These are phyloP conservation scores for Alloscopus bannaensis DNA, from an alignment of 2,888 invertebrate genomes.

Conservation along the genomic window DNA sequence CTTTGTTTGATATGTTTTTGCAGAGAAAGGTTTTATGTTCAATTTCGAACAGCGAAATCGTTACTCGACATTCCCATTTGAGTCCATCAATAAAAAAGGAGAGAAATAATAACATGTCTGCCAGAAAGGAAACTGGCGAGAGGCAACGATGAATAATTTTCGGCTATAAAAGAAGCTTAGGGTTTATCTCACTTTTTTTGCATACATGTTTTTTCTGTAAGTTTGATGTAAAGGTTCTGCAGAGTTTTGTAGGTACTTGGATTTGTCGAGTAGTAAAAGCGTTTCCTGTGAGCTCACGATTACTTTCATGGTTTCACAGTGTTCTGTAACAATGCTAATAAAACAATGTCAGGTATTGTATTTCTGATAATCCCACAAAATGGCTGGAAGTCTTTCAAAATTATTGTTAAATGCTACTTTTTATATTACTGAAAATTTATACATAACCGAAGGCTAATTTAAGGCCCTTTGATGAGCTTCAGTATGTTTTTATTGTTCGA, in stretches of 20 bases:
- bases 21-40: constrained; percentile 6
- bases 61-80: constrained; percentile 49
- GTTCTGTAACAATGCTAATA: too few relatives aligned
- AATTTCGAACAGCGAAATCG: constrained; percentile 28
- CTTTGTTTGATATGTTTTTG: constrained; percentile 47
- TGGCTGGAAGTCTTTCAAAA: too few relatives aligned
- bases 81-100: constrained; percentile 51
- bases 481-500: too few relatives aligned
- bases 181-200: neutral
- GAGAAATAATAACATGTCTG: constrained; percentile 32
- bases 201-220: neutral
- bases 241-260: too few relatives aligned
- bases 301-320: too few relatives aligned
- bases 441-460: too few relatives aligned
- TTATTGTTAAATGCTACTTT: too few relatives aligned
- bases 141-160: constrained; percentile 68
- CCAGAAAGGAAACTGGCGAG: constrained; percentile 49
- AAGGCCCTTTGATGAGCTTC: too few relatives aligned
- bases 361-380: too few relatives aligned
- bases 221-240: too few relatives aligned
- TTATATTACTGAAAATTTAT: too few relatives aligned
- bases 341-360: too few relatives aligned
- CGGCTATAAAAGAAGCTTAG: constrained; percentile 68
- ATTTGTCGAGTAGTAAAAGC: neutral
- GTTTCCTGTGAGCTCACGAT: neutral